Conservation (phyloP, 2,888 invertebrate genomes). For the Mythimna lalbum region DNA sequence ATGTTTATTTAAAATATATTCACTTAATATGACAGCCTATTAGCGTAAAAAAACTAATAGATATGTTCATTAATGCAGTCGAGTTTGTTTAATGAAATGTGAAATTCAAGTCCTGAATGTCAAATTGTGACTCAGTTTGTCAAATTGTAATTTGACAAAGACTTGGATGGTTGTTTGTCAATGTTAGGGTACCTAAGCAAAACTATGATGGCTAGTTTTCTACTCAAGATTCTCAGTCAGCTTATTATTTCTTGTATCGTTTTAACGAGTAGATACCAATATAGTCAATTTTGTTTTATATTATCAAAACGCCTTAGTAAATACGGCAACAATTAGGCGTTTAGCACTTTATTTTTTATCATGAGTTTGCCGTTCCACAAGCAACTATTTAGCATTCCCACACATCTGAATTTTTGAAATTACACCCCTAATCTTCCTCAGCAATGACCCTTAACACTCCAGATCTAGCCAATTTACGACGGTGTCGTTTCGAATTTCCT, state of each 20-base stretch:
- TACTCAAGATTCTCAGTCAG: constrained; percentile 56
- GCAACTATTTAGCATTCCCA: not conserved
- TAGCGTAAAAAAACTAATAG: constrained; percentile 74
- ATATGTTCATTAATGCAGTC: constrained; percentile 77
- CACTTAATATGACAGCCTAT: constrained; percentile 62
- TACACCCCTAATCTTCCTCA: not conserved
- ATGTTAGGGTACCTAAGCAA: constrained; percentile 49
- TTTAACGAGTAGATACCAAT: constrained; percentile 43
- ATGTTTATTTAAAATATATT: constrained; percentile 44
- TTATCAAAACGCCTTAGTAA: constrained; percentile 4
- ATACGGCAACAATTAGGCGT: constrained; percentile 49
- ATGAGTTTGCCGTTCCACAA: not conserved
- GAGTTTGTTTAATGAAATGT: constrained; percentile 56
- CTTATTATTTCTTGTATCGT: constrained; percentile 52
- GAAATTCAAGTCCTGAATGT: constrained; percentile 51
- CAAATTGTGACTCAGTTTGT: constrained; percentile 40
- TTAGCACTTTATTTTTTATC: constrained; percentile 14
- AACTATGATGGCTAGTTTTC: constrained; percentile 50
- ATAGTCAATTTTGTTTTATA: not conserved
- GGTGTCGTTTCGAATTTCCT: no score
- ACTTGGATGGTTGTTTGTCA: constrained; percentile 37
- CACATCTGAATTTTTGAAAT: not conserved
- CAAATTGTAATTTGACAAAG: constrained; percentile 40
- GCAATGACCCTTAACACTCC: not conserved
- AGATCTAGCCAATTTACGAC: no score